Conservation (phyloP, 2,797 vertebrate species). For the Emydoidea blandingii region DNA sequence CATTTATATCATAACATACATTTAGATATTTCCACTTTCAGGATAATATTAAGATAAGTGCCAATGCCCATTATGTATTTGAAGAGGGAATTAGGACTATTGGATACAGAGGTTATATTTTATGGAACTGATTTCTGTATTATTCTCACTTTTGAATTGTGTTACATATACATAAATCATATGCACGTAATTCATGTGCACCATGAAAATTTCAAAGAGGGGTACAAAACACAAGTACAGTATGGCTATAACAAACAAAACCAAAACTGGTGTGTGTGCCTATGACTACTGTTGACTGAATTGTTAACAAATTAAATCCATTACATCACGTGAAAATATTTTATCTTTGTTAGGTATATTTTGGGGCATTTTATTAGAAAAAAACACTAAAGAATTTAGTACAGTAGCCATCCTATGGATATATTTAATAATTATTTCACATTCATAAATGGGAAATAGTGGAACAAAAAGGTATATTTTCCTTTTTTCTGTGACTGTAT, state of each 20-base stretch:
- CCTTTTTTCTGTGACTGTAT: constrained; percentile 3
- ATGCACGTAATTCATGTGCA: accelerated
- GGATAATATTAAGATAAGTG: background rate
- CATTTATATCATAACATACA: accelerated
- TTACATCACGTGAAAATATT: accelerated
- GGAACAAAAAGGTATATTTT: background rate
- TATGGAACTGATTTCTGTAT: constrained; percentile 1
- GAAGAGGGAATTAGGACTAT: background rate
- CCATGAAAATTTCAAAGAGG: background rate
- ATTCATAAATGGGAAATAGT: constrained; percentile 11
- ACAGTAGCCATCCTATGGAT: background rate
- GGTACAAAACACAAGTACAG: accelerated
- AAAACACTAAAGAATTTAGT: background rate
- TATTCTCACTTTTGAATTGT: background rate
- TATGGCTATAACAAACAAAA: background rate
- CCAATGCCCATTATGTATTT: accelerated
- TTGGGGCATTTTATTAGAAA: background rate
- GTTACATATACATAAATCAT: background rate
- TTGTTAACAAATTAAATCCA: background rate
- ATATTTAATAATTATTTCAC: background rate
- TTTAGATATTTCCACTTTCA: background rate
- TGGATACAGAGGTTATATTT: background rate
- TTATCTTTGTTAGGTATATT: background rate
- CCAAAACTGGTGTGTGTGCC: background rate
- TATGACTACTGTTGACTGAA: background rate